These are phyloP conservation scores for Drosophila seclusa DNA, from an alignment of 2,888 invertebrate genomes.

Conservation along the genomic window DNA sequence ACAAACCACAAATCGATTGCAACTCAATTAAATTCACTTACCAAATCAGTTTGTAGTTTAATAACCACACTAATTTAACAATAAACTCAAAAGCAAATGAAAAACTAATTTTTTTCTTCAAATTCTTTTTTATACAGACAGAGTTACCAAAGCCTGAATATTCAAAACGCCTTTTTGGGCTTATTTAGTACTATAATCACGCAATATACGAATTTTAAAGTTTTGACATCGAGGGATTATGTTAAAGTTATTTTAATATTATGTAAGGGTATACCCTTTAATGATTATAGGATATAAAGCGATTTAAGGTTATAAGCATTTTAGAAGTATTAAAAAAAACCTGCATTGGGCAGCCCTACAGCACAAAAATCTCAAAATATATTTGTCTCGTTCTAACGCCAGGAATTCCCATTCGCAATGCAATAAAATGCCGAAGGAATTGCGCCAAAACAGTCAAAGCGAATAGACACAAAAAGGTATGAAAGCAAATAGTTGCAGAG, in stretches of 20 bases:
- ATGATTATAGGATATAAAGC: not conserved
- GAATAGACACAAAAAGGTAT: slow-evolving; percentile 40
- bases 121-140: slow-evolving; percentile 19
- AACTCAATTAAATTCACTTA: slow-evolving; percentile 14
- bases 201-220: not conserved
- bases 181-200: slow-evolving; percentile 22
- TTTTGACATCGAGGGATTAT: not conserved
- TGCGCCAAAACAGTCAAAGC: slow-evolving; percentile 79
- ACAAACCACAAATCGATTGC: not conserved
- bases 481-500: slow-evolving; percentile 17
- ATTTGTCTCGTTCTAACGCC: slow-evolving; percentile 45
- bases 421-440: slow-evolving; percentile 60
- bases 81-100: not conserved
- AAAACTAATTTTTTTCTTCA: not conserved
- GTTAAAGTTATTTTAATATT: not conserved
- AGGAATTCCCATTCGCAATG: slow-evolving; percentile 29
- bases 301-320: too few relatives aligned
- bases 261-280: not conserved
- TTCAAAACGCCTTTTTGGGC: slow-evolving; percentile 12
- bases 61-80: not conserved
- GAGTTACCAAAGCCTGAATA: slow-evolving; percentile 26
- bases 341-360: slow-evolving; percentile 20
- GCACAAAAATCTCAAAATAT: slow-evolving; percentile 24
- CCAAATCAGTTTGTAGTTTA: not conserved
- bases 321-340: slow-evolving; percentile 6